phyloP scores from a whole-genome alignment of 1,140 invertebrate species.

The Saccostrea cuccullata region DNA sequence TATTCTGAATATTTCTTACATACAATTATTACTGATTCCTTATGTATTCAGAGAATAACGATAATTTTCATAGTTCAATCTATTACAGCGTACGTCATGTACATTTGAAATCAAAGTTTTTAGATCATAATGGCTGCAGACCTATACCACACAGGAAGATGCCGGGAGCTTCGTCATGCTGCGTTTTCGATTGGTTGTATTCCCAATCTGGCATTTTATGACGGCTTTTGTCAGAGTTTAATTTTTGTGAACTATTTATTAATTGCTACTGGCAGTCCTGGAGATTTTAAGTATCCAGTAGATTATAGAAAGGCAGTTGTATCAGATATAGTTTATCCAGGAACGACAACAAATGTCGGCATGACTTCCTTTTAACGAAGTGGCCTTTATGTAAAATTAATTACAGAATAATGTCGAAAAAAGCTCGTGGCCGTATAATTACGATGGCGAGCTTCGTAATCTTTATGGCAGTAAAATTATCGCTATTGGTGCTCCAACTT shows the following conservation, averaged over 20 bases:
- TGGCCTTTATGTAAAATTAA: conserved; percentile 25
- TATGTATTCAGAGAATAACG: too few relatives aligned
- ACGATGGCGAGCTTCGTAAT: not conserved
- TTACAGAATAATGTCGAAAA: conserved; percentile 1
- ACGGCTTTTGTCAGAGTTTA: not conserved
- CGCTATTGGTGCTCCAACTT: not conserved
- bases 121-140: not conserved
- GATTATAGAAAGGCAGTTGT: conserved; percentile 26
- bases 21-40: too few relatives aligned
- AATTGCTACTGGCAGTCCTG: conserved; percentile 10
- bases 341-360: conserved; percentile 18
- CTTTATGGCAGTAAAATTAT: not conserved
- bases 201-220: not conserved
- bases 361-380: conserved; percentile 2
- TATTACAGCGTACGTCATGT: too few relatives aligned
- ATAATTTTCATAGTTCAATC: too few relatives aligned
- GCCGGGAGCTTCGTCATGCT: not conserved
- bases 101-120: too few relatives aligned
- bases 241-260: conserved; percentile 33
- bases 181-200: not conserved
- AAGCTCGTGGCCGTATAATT: conserved; percentile 18
- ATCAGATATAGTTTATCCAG: not conserved
- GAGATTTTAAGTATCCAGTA: conserved; percentile 16
- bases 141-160: not conserved
- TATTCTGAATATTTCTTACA: too few relatives aligned